Evolutionary conservation across 2,888 invertebrate species (phyloP).

Genomic region (Chrysolina oricalcia): DNA sequence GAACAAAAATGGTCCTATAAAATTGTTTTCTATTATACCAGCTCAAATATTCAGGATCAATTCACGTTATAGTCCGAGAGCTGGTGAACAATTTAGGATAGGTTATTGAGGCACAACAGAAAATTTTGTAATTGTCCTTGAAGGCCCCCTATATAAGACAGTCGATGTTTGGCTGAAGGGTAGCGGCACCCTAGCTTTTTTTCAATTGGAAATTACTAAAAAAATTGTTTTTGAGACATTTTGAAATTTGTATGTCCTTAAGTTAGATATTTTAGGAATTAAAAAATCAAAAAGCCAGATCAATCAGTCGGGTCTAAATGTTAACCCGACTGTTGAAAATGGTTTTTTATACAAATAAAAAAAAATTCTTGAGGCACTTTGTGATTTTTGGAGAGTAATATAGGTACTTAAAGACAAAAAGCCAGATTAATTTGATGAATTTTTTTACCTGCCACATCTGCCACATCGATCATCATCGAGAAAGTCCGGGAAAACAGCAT

Average conservation of each 20-base stretch:
- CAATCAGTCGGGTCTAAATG: no score
- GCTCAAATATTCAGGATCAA: no score
- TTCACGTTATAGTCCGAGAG: no score
- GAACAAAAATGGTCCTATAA: no score
- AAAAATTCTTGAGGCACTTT: not conserved
- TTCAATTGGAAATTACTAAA: no score
- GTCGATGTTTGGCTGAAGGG: no score
- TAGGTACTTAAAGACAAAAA: not conserved
- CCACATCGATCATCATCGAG: not conserved
- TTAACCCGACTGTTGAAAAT: not conserved
- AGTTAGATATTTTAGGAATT: not conserved
- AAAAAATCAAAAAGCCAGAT: not conserved
- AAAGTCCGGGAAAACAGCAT: not conserved
- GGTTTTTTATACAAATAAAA: not conserved
- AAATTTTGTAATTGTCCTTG: no score
- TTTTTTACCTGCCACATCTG: not conserved
- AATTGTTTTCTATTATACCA: no score
- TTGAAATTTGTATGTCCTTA: not conserved
- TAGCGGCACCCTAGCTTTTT: no score
- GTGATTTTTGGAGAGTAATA: not conserved
- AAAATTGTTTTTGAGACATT: not conserved
- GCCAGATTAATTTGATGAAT: not conserved
- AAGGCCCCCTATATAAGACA: no score
- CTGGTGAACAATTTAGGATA: no score
- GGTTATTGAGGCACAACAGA: no score